Conservation (phyloP, 1,140 invertebrate genomes). For the Pemphigus obesinymphae region DNA sequence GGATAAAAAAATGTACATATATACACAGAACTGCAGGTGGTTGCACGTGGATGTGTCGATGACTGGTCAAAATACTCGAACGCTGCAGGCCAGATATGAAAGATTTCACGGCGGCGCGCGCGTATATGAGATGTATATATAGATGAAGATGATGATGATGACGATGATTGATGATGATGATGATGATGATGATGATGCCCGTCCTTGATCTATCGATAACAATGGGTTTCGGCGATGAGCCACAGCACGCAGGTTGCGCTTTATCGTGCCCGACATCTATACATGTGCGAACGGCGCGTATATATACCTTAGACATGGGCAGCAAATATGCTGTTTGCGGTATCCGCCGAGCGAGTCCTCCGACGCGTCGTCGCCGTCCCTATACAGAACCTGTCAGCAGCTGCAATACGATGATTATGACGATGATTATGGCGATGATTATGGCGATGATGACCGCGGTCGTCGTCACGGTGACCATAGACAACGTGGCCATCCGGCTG, state of each 20-base stretch:
- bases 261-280: neutral
- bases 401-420: neutral
- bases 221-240: neutral
- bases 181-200: neutral
- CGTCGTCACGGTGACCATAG: neutral
- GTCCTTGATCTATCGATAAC: constrained; percentile 10
- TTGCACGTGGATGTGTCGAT: neutral
- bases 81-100: neutral
- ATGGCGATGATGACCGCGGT: neutral
- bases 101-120: neutral
- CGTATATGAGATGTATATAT: too few relatives aligned
- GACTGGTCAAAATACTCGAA: constrained; percentile 15
- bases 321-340: neutral
- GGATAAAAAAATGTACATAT: too few relatives aligned
- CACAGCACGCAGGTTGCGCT: neutral
- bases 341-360: neutral
- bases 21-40: neutral
- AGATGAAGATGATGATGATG: too few relatives aligned
- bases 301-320: neutral
- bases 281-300: too few relatives aligned
- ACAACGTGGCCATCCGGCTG: constrained; percentile 27
- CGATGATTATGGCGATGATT: neutral
- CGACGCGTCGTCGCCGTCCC: neutral
- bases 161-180: neutral
- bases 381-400: too few relatives aligned